Percentiles rank a stretch among this genome's conserved stretches.
These are phyloP conservation scores for Proctacanthus coquilletti DNA, from an alignment of 1,140 invertebrate genomes.

Conservation along the genomic window DNA sequence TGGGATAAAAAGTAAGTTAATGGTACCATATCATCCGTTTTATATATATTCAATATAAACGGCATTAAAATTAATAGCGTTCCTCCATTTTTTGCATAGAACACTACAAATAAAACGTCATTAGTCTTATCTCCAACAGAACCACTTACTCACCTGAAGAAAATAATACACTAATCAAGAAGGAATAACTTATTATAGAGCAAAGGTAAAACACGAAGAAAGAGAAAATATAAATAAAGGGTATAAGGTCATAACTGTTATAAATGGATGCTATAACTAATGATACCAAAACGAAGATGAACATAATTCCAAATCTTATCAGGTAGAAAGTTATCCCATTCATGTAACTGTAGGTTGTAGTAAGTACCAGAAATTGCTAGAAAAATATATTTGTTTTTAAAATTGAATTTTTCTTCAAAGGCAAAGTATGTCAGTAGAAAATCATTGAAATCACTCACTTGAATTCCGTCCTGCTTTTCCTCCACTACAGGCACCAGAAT, in stretches of 20 bases:
- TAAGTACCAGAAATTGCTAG: constrained; percentile 21
- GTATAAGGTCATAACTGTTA: constrained; percentile 6
- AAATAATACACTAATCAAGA: constrained; percentile 25
- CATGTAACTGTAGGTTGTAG: constrained; percentile 24
- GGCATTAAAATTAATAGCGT: constrained; percentile 19
- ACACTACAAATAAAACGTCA: constrained; percentile 14
- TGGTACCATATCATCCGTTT: constrained; percentile 13
- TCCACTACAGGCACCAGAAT: constrained; percentile 25
- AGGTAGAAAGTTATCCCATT: constrained; percentile 24
- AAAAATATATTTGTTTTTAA: constrained; percentile 3
- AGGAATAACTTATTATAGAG: constrained; percentile 21
- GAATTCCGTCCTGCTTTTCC: constrained; percentile 26
- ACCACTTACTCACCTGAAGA: constrained; percentile 17
- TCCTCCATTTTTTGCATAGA: constrained; percentile 26
- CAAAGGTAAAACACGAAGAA: constrained; percentile 19
- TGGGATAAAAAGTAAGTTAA: constrained; percentile 15
- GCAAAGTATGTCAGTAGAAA: too few species aligned
- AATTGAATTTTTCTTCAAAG: background rate
- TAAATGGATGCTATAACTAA: constrained; percentile 12
- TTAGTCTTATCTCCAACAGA: constrained; percentile 1
- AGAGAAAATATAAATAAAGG: constrained; percentile 11
- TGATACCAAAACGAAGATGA: constrained; percentile 8
- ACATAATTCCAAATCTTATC: constrained; percentile 17
- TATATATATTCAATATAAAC: constrained; percentile 19
- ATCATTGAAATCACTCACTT: constrained; percentile 6